These are phyloP conservation scores for Invenusta paracnida DNA, from an alignment of 2,888 invertebrate species.

Conservation along the genomic window DNA sequence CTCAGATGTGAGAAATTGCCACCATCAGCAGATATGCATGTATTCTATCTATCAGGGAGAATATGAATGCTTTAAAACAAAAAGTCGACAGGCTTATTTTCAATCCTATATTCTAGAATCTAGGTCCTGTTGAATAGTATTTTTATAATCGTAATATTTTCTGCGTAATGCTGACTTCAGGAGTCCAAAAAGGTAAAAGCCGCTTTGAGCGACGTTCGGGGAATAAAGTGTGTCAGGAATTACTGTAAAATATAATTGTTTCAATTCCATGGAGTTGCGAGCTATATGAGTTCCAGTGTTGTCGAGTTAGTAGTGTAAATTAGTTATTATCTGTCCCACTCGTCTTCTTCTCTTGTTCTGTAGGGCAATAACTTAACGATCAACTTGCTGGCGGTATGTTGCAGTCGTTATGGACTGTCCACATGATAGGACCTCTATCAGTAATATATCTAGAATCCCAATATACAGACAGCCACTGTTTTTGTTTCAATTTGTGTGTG, in stretches of 20 bases:
- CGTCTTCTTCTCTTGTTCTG: background rate
- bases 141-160: background rate
- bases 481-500: background rate
- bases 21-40: background rate
- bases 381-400: background rate
- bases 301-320: background rate
- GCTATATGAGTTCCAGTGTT: background rate
- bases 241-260: background rate
- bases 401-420: background rate
- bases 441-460: background rate
- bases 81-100: background rate
- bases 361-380: background rate
- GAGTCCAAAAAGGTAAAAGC: background rate
- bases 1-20: background rate
- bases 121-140: background rate
- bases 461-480: background rate
- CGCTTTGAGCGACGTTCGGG: background rate
- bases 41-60: background rate
- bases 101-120: background rate
- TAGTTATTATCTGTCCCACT: background rate
- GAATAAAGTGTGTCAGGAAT: background rate
- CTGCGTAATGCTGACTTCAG: background rate
- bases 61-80: background rate
- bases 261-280: background rate
- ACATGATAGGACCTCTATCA: background rate